Percentiles rank a stretch among this genome's conserved stretches.
Evolutionary conservation across 2,797 vertebrate species (phyloP).

Genomic region (Rhinatrema bivittatum): DNA sequence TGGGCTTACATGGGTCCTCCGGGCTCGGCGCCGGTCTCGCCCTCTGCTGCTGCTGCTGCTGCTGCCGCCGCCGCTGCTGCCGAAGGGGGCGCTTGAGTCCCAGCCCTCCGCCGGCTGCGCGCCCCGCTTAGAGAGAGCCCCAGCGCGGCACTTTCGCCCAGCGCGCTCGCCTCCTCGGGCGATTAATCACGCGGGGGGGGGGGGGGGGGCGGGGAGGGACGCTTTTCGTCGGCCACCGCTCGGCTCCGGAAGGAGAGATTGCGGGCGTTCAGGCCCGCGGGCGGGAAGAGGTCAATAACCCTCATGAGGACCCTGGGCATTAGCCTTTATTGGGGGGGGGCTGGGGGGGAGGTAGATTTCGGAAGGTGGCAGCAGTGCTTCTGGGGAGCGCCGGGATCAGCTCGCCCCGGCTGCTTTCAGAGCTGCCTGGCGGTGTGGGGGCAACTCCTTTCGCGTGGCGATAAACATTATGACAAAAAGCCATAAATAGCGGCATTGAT

Average conservation of each 20-base stretch:
- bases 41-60: constrained; percentile 20
- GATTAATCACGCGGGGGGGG: not conserved
- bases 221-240: not conserved
- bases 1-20: not conserved
- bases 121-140: not conserved
- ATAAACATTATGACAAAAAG: too few relatives aligned
- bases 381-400: not conserved
- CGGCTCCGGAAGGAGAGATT: not conserved
- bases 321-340: too few relatives aligned
- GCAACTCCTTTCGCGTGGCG: too few relatives aligned
- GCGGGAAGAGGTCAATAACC: too few relatives aligned
- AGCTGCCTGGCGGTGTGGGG: too few relatives aligned
- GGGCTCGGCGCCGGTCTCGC: not conserved
- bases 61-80: constrained; percentile 17
- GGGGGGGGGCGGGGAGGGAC: not conserved
- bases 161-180: not conserved
- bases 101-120: constrained; percentile 31
- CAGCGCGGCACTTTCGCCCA: not conserved
- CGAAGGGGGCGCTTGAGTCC: constrained; percentile 26
- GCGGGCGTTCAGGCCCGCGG: too few relatives aligned
- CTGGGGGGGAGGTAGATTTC: too few relatives aligned
- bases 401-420: not conserved
- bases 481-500: too few relatives aligned
- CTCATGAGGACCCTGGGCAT: too few relatives aligned
- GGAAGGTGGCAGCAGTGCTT: constrained; percentile 12